phyloP scores from a whole-genome alignment of 2,888 invertebrate species.

The Strigamia crassipes region DNA sequence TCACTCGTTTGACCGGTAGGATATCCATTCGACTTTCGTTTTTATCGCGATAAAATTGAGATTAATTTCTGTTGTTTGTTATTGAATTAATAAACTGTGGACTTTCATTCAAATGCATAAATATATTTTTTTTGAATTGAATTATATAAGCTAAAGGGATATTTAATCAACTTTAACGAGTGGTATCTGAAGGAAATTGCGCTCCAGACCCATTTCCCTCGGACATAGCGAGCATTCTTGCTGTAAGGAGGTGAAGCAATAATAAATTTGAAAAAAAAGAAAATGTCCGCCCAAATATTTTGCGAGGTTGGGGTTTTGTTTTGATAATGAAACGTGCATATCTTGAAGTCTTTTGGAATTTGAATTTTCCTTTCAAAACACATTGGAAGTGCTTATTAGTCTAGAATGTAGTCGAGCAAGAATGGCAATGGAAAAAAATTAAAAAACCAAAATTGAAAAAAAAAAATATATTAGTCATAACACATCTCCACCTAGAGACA shows the following conservation, averaged over 20 bases:
- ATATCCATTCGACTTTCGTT: too few species aligned
- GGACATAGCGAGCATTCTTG: background rate
- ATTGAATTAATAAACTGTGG: too few species aligned
- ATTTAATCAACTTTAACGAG: conserved; percentile 8
- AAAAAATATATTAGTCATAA: background rate
- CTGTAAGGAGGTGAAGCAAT: background rate
- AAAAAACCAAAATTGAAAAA: background rate
- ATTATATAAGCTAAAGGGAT: background rate
- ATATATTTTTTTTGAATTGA: background rate
- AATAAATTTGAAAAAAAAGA: background rate
- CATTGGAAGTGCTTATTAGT: conserved; percentile 1
- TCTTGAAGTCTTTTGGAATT: conserved; percentile 12
- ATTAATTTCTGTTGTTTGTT: too few species aligned
- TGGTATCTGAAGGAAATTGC: conserved; percentile 24
- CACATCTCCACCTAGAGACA: background rate
- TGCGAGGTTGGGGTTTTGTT: background rate
- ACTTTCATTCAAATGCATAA: too few species aligned
- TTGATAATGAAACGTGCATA: conserved; percentile 19
- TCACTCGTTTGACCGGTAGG: too few species aligned
- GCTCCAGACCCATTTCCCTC: background rate
- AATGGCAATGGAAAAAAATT: background rate
- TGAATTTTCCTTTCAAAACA: background rate
- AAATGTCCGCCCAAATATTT: conserved; percentile 1
- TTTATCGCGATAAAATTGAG: too few species aligned
- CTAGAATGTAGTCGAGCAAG: background rate